phyloP scores from a whole-genome alignment of 2,888 invertebrate species.

The Archips xylosteana region DNA sequence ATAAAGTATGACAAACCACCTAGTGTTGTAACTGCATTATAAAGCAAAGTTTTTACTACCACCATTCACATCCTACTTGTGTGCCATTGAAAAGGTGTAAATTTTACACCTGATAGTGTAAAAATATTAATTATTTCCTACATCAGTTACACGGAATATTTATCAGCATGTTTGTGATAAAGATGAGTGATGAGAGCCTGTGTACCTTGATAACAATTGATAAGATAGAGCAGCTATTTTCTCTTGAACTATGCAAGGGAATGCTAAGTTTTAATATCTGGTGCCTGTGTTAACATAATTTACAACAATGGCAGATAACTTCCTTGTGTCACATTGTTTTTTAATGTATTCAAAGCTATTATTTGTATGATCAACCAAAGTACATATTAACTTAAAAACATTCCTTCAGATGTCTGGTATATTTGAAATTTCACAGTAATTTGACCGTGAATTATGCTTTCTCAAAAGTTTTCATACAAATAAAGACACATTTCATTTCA shows the following conservation, averaged over 20 bases:
- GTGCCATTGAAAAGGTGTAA: constrained; percentile 23
- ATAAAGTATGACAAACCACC: constrained; percentile 35
- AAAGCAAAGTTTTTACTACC: constrained; percentile 3
- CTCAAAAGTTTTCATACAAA: too few species aligned
- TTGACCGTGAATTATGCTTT: too few species aligned
- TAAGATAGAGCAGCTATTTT: constrained; percentile 49
- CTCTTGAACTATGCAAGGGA: constrained; percentile 27
- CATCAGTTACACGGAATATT: constrained; percentile 46
- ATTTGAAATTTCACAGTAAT: background rate
- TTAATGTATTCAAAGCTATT: background rate
- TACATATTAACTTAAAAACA: constrained; percentile 16
- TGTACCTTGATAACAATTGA: constrained; percentile 62
- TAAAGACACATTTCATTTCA: too few species aligned
- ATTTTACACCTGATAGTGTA: constrained; percentile 27
- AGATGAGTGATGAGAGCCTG: constrained; percentile 66
- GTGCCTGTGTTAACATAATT: constrained; percentile 12
- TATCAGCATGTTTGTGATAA: constrained; percentile 68
- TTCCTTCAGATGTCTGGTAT: background rate
- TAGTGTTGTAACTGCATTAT: constrained; percentile 18
- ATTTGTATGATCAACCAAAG: constrained; percentile 1
- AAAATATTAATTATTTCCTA: constrained; percentile 24
- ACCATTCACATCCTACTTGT: background rate
- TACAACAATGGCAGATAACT: constrained; percentile 22
- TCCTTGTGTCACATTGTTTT: background rate
- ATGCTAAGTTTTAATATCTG: constrained; percentile 25